Evolutionary conservation across 2,888 invertebrate genomes (phyloP), one percentile per base, ranked within the genome.

Genomic region (Oxytorus armatus): DNA sequence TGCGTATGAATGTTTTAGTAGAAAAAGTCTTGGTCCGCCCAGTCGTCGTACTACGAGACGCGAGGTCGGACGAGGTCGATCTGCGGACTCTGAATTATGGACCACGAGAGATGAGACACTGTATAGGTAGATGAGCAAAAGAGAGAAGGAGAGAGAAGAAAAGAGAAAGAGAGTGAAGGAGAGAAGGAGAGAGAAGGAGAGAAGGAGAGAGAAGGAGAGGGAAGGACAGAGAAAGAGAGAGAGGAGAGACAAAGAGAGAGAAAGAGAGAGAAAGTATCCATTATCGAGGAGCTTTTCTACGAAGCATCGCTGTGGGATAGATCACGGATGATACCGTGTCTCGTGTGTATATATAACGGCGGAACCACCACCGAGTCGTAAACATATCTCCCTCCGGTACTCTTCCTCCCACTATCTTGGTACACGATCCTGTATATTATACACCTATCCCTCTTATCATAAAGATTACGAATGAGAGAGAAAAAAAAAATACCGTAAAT

Each of bases 81-180:
- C 63, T 44, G 72, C 55, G 68, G 63, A 79, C 68, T 75, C 81
- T 81, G 79, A 83, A 83, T 81, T 83, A 83, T 81, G 83, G 74
- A 65, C 59, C 70, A 33, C 16, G 42, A 55, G 69, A 44, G 59
- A 63, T 1, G 39, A 36, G 65, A 61, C n/a, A 3, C n/a, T 47
- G 11, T 47, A 16, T 29, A 3, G 5, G 18, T 33, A 29, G 14
- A 10, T 33, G 18, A 5, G 18, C 5, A 49, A 21, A 14, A 4
- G 7, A 4, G 1, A n/a, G 47, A 21, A 18, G 7, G 55, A 21
- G 23, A 47, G 44, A 23, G 21, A 51, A 29, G 8, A 16, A 55
- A 18, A 5, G 33, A 42, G 14, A 25, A 42, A 25, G 21, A 42
- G 14, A 39, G n/a, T n/a, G n/a, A n/a, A n/a, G n/a, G n/a, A n/a